Evolutionary conservation across 2,797 vertebrate species (phyloP).

Genomic region (Hafferia zeledoni): DNA sequence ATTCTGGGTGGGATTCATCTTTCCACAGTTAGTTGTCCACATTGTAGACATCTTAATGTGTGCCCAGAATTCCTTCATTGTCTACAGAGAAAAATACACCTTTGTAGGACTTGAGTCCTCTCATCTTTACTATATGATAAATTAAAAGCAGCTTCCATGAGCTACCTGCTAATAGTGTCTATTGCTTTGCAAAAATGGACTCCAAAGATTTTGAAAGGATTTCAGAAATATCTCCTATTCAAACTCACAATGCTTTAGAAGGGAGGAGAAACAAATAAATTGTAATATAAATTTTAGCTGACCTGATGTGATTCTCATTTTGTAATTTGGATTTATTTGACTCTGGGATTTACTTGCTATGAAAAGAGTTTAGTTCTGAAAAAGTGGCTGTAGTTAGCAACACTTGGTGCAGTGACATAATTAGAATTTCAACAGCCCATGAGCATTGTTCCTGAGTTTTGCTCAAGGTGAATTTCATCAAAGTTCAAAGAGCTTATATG

Average conservation of each 20-base stretch:
- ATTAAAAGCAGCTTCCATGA: neutral
- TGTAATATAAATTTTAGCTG: neutral
- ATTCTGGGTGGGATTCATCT: neutral
- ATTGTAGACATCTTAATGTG: neutral
- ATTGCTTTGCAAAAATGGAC: neutral
- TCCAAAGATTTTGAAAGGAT: neutral
- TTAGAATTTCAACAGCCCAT: neutral
- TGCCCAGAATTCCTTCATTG: neutral
- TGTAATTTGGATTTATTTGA: neutral
- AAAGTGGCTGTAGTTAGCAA: neutral
- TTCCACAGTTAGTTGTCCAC: neutral
- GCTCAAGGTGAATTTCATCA: neutral
- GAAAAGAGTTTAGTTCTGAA: neutral
- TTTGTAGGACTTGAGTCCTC: neutral
- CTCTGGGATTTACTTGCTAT: neutral
- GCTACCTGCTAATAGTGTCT: fast-evolving
- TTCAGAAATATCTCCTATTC: neutral
- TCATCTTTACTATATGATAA: neutral
- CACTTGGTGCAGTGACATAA: neutral
- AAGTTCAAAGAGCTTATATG: neutral
- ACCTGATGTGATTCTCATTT: neutral
- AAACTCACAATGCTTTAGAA: neutral
- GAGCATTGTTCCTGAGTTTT: neutral
- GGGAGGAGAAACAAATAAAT: neutral
- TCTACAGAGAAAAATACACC: neutral